Evolutionary conservation across 1,140 invertebrate genomes (phyloP), one percentile per base, ranked within the genome.

Genomic region (Sipha flava): DNA sequence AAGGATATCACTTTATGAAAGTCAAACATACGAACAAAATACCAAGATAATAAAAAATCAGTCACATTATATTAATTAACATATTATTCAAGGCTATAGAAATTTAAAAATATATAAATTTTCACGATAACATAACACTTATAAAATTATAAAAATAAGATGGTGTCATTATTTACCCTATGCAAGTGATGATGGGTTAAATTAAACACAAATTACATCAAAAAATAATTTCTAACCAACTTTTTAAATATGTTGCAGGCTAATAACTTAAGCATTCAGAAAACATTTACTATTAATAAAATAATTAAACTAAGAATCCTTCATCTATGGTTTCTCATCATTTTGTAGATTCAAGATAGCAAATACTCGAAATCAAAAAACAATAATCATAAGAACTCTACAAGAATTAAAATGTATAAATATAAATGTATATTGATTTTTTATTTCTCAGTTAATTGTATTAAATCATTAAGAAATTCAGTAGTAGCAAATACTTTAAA

Each of bases 251-350:
- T n/a, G n/a, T n/a, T n/a, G n/a, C n/a, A n/a, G n/a, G n/a, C n/a
- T n/a, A n/a, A n/a, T n/a, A n/a, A n/a, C n/a, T n/a, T n/a, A n/a
- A n/a, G n/a, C n/a, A n/a, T n/a, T n/a, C n/a, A n/a, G n/a, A n/a
- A n/a, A n/a, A n/a, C n/a, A n/a, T n/a, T n/a, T n/a, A n/a, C n/a
- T n/a, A n/a, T n/a, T n/a, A n/a, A n/a, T n/a, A n/a, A n/a, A n/a
- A n/a, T n/a, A n/a, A n/a, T n/a, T n/a, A n/a, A 23, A 23, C 0
- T 59, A 59, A 31, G 1, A 6, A 49, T 49, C 26, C 68, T 49
- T 72, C 68, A 72, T 72, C 1, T 3, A 72, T 72, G 45, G 29
- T 6, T 72, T 72, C 23, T 72, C 68, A 72, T 72, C 45, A 52
- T 37, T 1, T 10, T 3, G n/a, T 47, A 29, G 47, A 23, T 18